Base-by-base conservation (phyloP, 2,113 vertebrate species). In the Hippocampus zosterae region DNA sequence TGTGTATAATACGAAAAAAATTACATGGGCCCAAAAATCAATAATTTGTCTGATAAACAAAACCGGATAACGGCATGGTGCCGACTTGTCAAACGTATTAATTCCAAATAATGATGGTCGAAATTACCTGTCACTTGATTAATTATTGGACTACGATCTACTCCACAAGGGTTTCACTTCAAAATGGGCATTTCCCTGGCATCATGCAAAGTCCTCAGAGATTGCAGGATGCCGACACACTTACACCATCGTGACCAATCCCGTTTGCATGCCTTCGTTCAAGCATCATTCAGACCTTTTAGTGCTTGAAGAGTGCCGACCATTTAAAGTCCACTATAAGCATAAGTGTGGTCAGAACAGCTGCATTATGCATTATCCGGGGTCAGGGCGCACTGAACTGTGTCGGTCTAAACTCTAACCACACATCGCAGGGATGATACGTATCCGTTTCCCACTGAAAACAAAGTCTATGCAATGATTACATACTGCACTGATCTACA, bases 361-460 rank as follows among this genome's bases (percentile, higher is more conserved):
- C 62, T 88, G 68, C 84, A 90, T 88, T 87, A 90, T 88, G 77
- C 71, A 90, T 83, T 70, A 75, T 67, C 18, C 69, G 80, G 70
- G 87, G 88, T 88, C 88, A 81, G 80, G 16, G 74, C 61, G 53
- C 69, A 68, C 29, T 88, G 85, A 88, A 86, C 87, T 90, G 87
- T 90, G 74, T 73, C 70, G 81, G 74, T 79, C 72, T 80, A 5
- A 9, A 81, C 78, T 85, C 85, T 84, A 82, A 90, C 88, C 88
- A 88, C 88, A 88, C 75, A 77, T 87, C 82, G 84, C 83, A 86
- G 86, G 86, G 76, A 83, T 84, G 87, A 88, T 79, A 48, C 46
- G 5, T 18, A 88, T 81, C 78, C 56, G 46, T 76, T 69, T 84
- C 57, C 80, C 85, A 85, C 74, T 80, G 53, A 88, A 83, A 84